Percentiles rank a stretch among this genome's conserved stretches.
These are phyloP conservation scores for Caenorhabditis sp. DNA, from an alignment of 2,888 invertebrate genomes.

Conservation along the genomic window DNA sequence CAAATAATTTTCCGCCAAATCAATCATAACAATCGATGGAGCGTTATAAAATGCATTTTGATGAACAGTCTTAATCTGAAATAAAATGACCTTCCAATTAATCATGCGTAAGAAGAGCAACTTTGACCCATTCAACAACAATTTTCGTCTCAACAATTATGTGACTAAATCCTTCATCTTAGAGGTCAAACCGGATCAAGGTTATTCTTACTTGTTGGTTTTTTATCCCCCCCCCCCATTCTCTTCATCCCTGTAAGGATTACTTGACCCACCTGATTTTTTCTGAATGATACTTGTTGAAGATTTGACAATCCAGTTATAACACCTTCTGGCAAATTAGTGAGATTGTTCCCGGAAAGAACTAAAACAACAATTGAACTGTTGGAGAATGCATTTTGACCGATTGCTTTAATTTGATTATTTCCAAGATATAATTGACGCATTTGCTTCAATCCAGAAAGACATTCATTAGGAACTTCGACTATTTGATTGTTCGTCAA, in stretches of 20 bases:
- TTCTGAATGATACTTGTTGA: slow-evolving; percentile 69
- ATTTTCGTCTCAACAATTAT: background rate
- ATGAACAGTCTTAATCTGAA: slow-evolving; percentile 67
- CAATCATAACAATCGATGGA: slow-evolving; percentile 68
- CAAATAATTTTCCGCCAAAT: slow-evolving; percentile 66
- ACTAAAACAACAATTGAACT: slow-evolving; percentile 65
- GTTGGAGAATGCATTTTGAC: slow-evolving; percentile 65
- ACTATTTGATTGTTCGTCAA: slow-evolving; percentile 57
- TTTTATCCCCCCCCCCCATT: background rate
- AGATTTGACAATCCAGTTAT: slow-evolving; percentile 59
- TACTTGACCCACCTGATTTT: slow-evolving; percentile 60
- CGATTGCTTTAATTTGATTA: slow-evolving; percentile 42
- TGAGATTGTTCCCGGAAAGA: slow-evolving; percentile 62
- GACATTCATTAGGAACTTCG: slow-evolving; percentile 43
- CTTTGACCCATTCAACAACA: background rate
- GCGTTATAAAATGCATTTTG: slow-evolving; percentile 70
- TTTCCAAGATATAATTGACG: slow-evolving; percentile 68
- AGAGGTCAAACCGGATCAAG: slow-evolving; percentile 7
- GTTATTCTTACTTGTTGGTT: slow-evolving; percentile 1
- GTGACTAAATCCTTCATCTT: slow-evolving; percentile 10
- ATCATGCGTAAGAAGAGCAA: background rate
- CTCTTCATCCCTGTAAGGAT: background rate
- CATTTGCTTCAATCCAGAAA: slow-evolving; percentile 60
- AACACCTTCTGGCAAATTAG: slow-evolving; percentile 52
- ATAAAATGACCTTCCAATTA: slow-evolving; percentile 1